These are phyloP conservation scores for Lycodopsis pacificus DNA, from an alignment of 2,797 vertebrate genomes.

Conservation along the genomic window DNA sequence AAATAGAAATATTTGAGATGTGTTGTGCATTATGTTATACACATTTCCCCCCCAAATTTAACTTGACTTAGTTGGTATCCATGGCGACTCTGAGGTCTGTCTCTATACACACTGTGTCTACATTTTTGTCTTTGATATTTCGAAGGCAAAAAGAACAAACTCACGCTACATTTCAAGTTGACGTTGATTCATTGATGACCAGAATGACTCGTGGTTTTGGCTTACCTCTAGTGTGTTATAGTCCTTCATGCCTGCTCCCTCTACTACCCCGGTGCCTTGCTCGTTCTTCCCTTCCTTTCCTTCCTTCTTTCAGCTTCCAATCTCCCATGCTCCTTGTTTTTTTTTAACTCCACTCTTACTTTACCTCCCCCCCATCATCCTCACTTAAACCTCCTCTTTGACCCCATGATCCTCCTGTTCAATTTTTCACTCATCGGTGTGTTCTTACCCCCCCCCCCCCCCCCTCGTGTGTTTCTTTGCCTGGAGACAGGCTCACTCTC, in stretches of 20 bases:
- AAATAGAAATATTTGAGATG: conserved; percentile 1
- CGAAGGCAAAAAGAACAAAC: background rate
- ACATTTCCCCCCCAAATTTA: background rate
- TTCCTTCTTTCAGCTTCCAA: conserved; percentile 26
- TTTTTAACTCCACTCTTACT: conserved; percentile 4
- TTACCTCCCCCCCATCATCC: background rate
- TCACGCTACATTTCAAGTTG: background rate
- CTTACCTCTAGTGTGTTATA: conserved; percentile 47
- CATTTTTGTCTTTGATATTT: background rate
- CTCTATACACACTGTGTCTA: background rate
- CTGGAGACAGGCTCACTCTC: conserved; percentile 73
- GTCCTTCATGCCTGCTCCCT: conserved; percentile 36
- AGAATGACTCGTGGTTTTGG: conserved; percentile 65
- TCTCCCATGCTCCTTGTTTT: background rate
- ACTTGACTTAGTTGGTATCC: background rate
- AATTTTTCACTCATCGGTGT: conserved; percentile 48
- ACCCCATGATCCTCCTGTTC: conserved; percentile 42
- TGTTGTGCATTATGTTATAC: background rate
- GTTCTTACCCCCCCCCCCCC: conserved; percentile 25
- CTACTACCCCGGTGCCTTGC: conserved; percentile 15
- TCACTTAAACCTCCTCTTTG: conserved; percentile 39
- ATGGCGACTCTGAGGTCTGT: background rate
- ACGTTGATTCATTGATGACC: conserved; percentile 19
- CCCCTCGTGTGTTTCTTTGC: conserved; percentile 62
- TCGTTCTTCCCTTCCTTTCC: conserved; percentile 7